phyloP scores from a whole-genome alignment of 2,113 vertebrate species.

The Poicephalus meyeri region DNA sequence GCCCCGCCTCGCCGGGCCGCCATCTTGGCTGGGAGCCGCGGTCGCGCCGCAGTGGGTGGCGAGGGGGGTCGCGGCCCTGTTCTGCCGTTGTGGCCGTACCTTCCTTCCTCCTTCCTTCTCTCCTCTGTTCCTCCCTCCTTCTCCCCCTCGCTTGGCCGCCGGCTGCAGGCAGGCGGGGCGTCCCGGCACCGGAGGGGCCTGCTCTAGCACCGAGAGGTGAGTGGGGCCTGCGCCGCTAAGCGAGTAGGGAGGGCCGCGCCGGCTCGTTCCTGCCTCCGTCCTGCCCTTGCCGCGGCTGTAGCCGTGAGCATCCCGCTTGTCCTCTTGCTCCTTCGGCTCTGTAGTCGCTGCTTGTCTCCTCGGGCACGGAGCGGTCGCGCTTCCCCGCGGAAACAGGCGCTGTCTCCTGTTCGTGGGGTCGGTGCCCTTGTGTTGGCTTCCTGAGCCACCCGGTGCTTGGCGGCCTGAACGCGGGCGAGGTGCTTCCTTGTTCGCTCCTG shows the following conservation, averaged over 20 bases:
- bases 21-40: slow-evolving; percentile 65
- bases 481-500: neutral
- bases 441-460: neutral
- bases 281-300: neutral
- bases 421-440: neutral
- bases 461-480: accelerated
- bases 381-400: neutral
- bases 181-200: neutral
- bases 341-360: neutral
- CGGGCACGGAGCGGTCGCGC: neutral
- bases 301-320: neutral
- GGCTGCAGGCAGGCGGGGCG: neutral
- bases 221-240: slow-evolving; percentile 1
- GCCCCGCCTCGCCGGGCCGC: slow-evolving; percentile 59
- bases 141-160: neutral
- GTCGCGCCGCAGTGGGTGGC: neutral
- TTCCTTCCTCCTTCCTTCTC: neutral
- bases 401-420: neutral
- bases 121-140: neutral
- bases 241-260: neutral
- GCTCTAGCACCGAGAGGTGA: slow-evolving; percentile 49
- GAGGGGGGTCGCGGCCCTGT: neutral
- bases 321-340: neutral
- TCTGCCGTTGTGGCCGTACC: neutral
- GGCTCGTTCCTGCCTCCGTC: neutral